Base-by-base conservation (phyloP, 2,113 vertebrate genomes). In the Myiopsitta monachus region DNA sequence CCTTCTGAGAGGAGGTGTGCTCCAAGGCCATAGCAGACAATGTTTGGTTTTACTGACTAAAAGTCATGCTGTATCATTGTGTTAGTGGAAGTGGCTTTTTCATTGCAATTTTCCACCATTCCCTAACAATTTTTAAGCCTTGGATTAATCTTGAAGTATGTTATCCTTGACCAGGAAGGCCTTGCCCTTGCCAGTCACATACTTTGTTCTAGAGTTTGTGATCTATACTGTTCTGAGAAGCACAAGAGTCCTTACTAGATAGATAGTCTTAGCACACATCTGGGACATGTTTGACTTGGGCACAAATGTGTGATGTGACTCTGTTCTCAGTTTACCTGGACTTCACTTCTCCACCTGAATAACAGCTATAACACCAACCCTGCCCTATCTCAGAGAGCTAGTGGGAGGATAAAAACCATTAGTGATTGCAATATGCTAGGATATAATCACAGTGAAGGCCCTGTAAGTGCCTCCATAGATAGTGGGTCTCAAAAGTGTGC, bases 341-440 rank as follows among this genome's bases (percentile, higher is more conserved):
- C 44, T 54, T 91, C 66, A 46, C 44, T 94, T 90, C 90, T 90
- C 16, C 69, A 93, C 87, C 94, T 95, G 88, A 84, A 57, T 69
- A 64, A 55, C 1, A 3, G 19, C 89, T 66, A 89, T 94, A 94
- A 75, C 30, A 79, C 61, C 43, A 94, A 73, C 68, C 49, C 54
- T 69, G 5, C 15, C 26, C 38, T 94, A 77, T 66, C 77, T 76
- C n/a, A 62, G n/a, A 82, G 77, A 81, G 14, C 47, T 62, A 87
- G n/a, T 76, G 44, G 17, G 41, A 79, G 47, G 47, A 87, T 79
- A 87, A 94, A 96, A 84, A 72, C 14, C 36, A 62, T 81, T 88
- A 89, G 49, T 54, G 86, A 73, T 63, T 81, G 66, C 41, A 83
- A 83, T 87, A 68, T 90, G 55, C 46, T 93, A 78, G 88, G 83